Conservation (phyloP, 2,888 invertebrate species). For the Cybosia mesomella region DNA sequence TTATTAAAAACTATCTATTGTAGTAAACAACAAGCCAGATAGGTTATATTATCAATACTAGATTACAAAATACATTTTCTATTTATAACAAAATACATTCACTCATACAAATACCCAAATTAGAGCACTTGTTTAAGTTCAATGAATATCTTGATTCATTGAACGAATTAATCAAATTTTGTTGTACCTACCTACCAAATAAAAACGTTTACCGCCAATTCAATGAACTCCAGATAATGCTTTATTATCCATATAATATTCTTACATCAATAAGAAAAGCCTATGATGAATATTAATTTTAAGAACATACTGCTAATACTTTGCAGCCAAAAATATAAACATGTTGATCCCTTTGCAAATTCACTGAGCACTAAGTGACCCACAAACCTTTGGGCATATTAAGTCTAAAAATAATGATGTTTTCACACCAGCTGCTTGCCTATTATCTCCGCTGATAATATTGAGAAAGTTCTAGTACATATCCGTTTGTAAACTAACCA, state of each 20-base stretch:
- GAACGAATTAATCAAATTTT: background rate
- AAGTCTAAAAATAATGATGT: background rate
- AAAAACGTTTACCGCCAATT: background rate
- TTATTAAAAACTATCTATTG: too few relatives aligned
- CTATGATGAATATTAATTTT: constrained; percentile 2
- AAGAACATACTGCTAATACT: background rate
- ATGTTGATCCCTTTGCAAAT: constrained; percentile 16
- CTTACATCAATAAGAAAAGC: background rate
- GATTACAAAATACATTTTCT: too few relatives aligned
- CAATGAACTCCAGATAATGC: background rate
- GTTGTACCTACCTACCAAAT: background rate
- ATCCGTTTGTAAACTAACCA: too few relatives aligned
- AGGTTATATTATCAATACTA: too few relatives aligned
- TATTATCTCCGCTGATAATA: too few relatives aligned
- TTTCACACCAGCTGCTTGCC: background rate
- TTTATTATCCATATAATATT: background rate
- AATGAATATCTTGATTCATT: background rate
- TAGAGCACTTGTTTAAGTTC: background rate
- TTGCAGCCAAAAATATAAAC: background rate
- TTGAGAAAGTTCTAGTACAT: too few relatives aligned
- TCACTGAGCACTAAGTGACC: constrained; percentile 16
- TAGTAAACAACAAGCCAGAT: too few relatives aligned
- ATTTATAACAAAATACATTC: too few relatives aligned
- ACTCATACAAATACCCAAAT: background rate
- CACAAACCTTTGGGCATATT: constrained; percentile 4